Evolutionary conservation across 2,888 invertebrate genomes (phyloP).

Genomic region (Ormyrus thymus): DNA sequence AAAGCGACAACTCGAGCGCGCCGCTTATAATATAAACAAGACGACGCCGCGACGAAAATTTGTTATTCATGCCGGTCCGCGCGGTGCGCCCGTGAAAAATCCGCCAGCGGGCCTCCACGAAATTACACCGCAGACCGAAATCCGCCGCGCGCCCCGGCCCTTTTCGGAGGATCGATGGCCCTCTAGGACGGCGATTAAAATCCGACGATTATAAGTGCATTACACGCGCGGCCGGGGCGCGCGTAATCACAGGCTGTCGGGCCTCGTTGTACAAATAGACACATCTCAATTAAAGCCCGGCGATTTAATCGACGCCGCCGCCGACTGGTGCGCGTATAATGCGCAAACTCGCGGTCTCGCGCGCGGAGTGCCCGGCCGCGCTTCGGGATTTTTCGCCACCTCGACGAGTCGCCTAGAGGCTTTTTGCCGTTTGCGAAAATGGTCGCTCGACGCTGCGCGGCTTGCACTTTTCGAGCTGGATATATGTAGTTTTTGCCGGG

Average conservation of each 20-base stretch:
- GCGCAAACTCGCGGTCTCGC: neutral
- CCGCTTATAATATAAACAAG: too few species aligned
- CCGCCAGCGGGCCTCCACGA: neutral
- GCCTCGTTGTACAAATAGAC: constrained; percentile 62
- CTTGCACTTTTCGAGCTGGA: too few species aligned
- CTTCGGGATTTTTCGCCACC: constrained; percentile 39
- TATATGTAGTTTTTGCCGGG: too few species aligned
- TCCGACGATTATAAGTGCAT: constrained; percentile 64
- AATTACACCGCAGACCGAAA: constrained; percentile 30
- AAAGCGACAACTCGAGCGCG: too few species aligned
- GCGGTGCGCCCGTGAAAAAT: neutral
- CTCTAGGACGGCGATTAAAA: constrained; percentile 59
- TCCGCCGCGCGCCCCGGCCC: neutral
- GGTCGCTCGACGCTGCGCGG: too few species aligned
- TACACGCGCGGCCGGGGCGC: constrained; percentile 45
- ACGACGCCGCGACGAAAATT: too few species aligned
- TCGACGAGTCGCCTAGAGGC: constrained; percentile 16
- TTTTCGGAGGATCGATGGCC: constrained; percentile 18
- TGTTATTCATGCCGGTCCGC: neutral
- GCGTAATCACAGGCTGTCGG: constrained; percentile 60
- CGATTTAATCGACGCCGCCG: constrained; percentile 66
- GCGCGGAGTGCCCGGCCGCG: constrained; percentile 63
- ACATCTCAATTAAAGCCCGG: constrained; percentile 71
- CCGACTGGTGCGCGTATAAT: neutral
- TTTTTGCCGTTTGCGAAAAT: neutral